phyloP scores from a whole-genome alignment of 2,888 invertebrate genomes.

The Pherbina coryleti region DNA sequence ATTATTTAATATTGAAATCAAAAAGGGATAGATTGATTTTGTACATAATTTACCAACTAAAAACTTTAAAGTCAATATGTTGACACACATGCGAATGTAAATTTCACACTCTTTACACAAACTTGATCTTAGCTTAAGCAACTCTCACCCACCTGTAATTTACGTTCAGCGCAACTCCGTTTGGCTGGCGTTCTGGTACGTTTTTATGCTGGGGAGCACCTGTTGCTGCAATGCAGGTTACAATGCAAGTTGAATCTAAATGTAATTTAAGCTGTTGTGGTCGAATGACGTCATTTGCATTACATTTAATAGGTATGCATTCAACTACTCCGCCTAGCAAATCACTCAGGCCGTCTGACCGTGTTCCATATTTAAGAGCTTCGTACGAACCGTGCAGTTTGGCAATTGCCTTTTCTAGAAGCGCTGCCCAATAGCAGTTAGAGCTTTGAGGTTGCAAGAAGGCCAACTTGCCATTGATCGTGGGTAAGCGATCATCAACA shows the following conservation, averaged over 20 bases:
- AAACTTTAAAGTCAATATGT: neutral
- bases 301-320: constrained; percentile 79
- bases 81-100: too few relatives aligned
- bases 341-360: constrained; percentile 88
- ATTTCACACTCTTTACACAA: neutral
- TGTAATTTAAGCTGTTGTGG: constrained; percentile 76
- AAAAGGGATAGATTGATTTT: too few relatives aligned
- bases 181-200: constrained; percentile 74
- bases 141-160: constrained; percentile 74
- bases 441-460: constrained; percentile 86
- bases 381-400: constrained; percentile 96
- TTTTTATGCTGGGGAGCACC: constrained; percentile 71
- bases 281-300: constrained; percentile 74
- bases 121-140: neutral
- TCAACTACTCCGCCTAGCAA: constrained; percentile 92
- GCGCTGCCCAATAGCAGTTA: constrained; percentile 89
- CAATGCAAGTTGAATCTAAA: constrained; percentile 85
- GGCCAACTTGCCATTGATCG: constrained; percentile 86
- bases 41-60: too few relatives aligned
- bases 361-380: constrained; percentile 91
- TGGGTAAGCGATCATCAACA: constrained; percentile 90
- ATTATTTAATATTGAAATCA: too few relatives aligned
- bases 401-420: constrained; percentile 93
- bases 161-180: constrained; percentile 81
- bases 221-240: constrained; percentile 78